Conservation (phyloP, 1,140 invertebrate species). For the Ruditapes philippinarum region DNA sequence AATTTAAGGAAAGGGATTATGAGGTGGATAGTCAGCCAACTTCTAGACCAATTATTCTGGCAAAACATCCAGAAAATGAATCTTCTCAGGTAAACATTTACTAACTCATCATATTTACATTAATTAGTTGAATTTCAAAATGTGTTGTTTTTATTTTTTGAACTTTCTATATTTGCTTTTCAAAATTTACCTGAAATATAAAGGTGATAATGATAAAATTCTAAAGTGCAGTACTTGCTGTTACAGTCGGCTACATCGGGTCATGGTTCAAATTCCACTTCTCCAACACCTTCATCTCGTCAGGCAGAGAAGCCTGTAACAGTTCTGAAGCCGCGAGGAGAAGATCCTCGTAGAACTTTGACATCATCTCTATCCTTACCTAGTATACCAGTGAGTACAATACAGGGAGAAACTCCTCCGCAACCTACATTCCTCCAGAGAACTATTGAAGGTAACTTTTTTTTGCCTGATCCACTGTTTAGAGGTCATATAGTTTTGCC, state of each 20-base stretch:
- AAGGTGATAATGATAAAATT: too few relatives aligned
- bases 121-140: too few relatives aligned
- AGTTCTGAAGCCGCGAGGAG: constrained; percentile 52
- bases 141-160: too few relatives aligned
- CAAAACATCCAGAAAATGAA: constrained; percentile 39
- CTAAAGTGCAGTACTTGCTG: too few relatives aligned
- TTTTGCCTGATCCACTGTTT: too few relatives aligned
- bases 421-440: constrained; percentile 46
- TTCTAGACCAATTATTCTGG: constrained; percentile 30
- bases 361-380: constrained; percentile 15
- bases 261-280: constrained; percentile 30
- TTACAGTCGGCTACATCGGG: too few relatives aligned
- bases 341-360: constrained; percentile 21
- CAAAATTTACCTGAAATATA: too few relatives aligned
- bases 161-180: background rate
- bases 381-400: constrained; percentile 44
- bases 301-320: constrained; percentile 59
- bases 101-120: too few relatives aligned
- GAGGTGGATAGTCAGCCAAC: constrained; percentile 6
- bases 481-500: too few relatives aligned
- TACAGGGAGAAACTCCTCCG: constrained; percentile 59
- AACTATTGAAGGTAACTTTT: constrained; percentile 49
- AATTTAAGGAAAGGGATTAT: constrained; percentile 48
- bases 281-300: constrained; percentile 16
- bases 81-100: constrained; percentile 28